Percentiles rank a stretch among this genome's conserved stretches.
These are phyloP conservation scores for Odontothrips loti DNA, from an alignment of 2,888 invertebrate genomes.

Conservation along the genomic window DNA sequence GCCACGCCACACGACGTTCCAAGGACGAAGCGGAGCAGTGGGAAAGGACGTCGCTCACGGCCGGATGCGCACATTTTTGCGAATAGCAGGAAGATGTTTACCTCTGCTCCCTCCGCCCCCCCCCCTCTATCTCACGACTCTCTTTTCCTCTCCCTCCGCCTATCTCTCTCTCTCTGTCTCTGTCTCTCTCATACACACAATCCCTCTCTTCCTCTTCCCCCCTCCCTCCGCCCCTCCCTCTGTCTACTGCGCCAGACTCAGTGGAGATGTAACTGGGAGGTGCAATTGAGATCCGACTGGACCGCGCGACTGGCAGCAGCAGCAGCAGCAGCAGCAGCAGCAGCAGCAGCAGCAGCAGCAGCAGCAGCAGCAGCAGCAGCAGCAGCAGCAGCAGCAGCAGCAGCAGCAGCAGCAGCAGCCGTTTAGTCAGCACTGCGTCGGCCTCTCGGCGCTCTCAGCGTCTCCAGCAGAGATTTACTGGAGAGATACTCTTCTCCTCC, in stretches of 20 bases:
- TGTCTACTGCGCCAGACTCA: not conserved
- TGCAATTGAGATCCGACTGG: constrained; percentile 15
- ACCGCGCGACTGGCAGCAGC: not conserved
- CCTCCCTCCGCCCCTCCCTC: not conserved
- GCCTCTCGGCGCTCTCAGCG: not conserved
- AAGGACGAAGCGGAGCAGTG: too few relatives aligned
- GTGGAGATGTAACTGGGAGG: constrained; percentile 24
- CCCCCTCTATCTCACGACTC: too few relatives aligned
- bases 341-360: not conserved
- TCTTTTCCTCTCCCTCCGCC: too few relatives aligned
- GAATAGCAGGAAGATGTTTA: too few relatives aligned
- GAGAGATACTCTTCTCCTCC: not conserved
- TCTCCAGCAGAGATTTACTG: not conserved
- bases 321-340: not conserved
- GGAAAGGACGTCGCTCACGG: too few relatives aligned
- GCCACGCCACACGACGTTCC: too few relatives aligned
- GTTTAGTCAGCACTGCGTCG: not conserved
- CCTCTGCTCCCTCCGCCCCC: too few relatives aligned
- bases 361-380: not conserved
- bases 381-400: not conserved
- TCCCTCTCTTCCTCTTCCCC: not conserved
- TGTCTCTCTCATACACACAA: too few relatives aligned
- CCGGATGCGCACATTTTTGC: too few relatives aligned
- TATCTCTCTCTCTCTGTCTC: too few relatives aligned
- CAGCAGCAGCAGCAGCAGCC: not conserved